Conservation (phyloP, 2,888 invertebrate genomes). For the Epistrophella euchroma region DNA sequence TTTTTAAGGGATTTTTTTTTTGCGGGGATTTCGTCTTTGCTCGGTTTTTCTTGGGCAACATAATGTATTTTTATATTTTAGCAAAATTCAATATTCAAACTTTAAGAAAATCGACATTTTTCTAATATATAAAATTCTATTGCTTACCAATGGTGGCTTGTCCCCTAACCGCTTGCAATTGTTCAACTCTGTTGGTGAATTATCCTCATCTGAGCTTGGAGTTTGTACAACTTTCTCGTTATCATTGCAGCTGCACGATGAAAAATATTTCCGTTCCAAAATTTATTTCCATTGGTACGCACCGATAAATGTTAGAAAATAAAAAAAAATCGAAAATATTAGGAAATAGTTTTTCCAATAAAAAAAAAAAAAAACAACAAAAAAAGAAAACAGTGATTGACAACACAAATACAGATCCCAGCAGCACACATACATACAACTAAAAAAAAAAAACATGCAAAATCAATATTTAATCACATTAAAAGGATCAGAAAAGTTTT, state of each 20-base stretch:
- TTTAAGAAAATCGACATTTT: neutral
- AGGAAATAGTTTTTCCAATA: conserved; percentile 47
- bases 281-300: conserved; percentile 18
- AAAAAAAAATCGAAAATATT: conserved; percentile 27
- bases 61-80: too few species aligned
- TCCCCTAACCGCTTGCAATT: conserved; percentile 91
- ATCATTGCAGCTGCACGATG: conserved; percentile 81
- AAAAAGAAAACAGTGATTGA: conserved; percentile 48
- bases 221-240: conserved; percentile 81
- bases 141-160: conserved; percentile 88
- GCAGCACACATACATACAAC: conserved; percentile 11
- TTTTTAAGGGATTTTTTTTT: too few species aligned
- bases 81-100: neutral
- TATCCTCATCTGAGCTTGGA: conserved; percentile 91
- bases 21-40: too few species aligned
- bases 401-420: conserved; percentile 30
- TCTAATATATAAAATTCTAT: neutral
- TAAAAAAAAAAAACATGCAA: conserved; percentile 55
- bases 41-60: too few species aligned
- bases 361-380: neutral
- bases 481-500: conserved; percentile 68
- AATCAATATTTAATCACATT: conserved; percentile 75
- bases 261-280: neutral
- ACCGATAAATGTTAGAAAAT: conserved; percentile 25
- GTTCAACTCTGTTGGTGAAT: conserved; percentile 93